phyloP scores from a whole-genome alignment of 2,113 vertebrate genomes.

The Pelvicachromis taeniatus region DNA sequence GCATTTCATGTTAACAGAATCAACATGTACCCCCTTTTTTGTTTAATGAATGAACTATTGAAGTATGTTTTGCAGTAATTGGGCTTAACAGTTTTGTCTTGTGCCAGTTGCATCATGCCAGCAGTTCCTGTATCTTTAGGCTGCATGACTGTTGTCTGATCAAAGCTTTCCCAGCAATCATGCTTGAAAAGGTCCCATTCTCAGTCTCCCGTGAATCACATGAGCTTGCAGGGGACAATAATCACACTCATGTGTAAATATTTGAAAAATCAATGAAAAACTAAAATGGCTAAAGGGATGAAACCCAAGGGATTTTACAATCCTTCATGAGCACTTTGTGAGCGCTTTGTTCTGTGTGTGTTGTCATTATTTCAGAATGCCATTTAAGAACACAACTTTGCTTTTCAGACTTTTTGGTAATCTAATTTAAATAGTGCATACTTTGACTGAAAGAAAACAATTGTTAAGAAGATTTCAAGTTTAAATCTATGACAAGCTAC shows the following conservation, averaged over 20 bases:
- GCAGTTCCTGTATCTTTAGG: slow-evolving; percentile 14
- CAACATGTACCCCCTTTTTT: not conserved
- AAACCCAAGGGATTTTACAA: not conserved
- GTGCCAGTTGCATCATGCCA: not conserved
- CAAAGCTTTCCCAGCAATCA: slow-evolving; percentile 24
- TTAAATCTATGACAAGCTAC: not conserved
- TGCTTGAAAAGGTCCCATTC: slow-evolving; percentile 13
- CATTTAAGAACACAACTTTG: not conserved
- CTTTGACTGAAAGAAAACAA: not conserved
- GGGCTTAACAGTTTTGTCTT: not conserved
- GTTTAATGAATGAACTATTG: not conserved
- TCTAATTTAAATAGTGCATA: not conserved
- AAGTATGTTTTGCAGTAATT: not conserved
- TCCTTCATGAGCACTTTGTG: not conserved
- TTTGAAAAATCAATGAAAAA: slow-evolving; percentile 13
- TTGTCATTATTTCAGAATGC: not conserved
- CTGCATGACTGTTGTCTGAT: slow-evolving; percentile 22
- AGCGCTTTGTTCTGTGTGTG: not conserved
- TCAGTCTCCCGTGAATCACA: slow-evolving; percentile 44
- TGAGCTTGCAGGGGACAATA: not conserved
- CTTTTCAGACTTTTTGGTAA: not conserved
- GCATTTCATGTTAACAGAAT: not conserved
- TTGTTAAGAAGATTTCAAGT: not conserved
- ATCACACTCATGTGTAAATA: slow-evolving; percentile 32
- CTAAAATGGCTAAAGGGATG: not conserved